Evolutionary conservation across 2,797 vertebrate species (phyloP), one percentile per base, ranked within the genome.

Genomic region (Gymnoscopelus braueri): DNA sequence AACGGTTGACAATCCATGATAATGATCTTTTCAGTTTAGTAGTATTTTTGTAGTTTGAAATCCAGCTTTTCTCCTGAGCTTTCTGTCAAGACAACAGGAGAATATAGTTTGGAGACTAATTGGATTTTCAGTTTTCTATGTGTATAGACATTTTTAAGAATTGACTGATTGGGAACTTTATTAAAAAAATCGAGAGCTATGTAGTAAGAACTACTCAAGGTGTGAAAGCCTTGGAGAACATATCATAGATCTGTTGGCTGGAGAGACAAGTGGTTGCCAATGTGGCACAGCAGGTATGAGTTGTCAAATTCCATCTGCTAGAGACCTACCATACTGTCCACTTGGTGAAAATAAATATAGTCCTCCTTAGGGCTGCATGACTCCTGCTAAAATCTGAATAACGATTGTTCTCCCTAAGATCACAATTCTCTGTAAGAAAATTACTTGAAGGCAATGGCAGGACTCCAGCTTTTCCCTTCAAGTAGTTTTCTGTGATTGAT

Each of bases 121-220:
- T 70, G 62, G 23, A 10, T 57, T 68, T 70, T 66, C 13, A 56
- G 14, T 63, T 56, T 47, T 60, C 55, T 70, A 59, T 49, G 69
- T 48, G 44, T 19, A 65, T n/a, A 56, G n/a, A 69, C 14, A 63
- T 62, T 60, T 44, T 35, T 39, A 56, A 1, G 51, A 15, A 35
- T 54, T 63, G 60, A 29, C 67, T 59, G 51, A 51, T 59, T 2
- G 39, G 7, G 39, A 10, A 39, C 35, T 39, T 32, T 32, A 32
- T 32, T 32, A 32, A 35, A n/a, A 72, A 65, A 50, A 29, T 32
- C 67, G 14, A 39, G 57, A 44, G 13, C 29, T 52, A 29, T 70
- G 60, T 60, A 48, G 49, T 15, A 4, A 26, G 32, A 32, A 39
- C 3, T 14, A 3, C 63, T 67, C 1, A 51, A 60, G 66, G 50